Conservation (phyloP, 2,113 vertebrate species). For the Podocnemis expansa region DNA sequence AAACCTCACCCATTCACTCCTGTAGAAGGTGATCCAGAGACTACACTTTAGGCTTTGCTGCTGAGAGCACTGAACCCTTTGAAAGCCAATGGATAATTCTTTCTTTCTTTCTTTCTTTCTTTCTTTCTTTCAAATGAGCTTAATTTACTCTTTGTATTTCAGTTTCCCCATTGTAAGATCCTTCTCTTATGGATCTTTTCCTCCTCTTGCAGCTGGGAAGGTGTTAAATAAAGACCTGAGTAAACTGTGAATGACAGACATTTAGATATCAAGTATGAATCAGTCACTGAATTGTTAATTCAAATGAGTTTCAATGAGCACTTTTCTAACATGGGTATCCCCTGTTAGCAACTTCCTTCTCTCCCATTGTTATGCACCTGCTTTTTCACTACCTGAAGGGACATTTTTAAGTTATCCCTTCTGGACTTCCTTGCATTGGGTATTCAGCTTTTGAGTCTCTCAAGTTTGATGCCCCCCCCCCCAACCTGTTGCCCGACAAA, state of each 20-base stretch:
- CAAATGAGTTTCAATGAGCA: slow-evolving; percentile 33
- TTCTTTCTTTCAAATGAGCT: slow-evolving; percentile 54
- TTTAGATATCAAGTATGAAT: slow-evolving; percentile 60
- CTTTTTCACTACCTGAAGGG: slow-evolving; percentile 17
- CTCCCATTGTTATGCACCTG: not conserved
- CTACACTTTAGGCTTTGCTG: slow-evolving; percentile 23
- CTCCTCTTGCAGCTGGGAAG: slow-evolving; percentile 49
- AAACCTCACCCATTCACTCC: not conserved
- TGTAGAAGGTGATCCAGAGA: slow-evolving; percentile 31
- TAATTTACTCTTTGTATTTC: slow-evolving; percentile 43
- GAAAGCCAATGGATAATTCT: not conserved
- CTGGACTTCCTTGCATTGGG: slow-evolving; percentile 38
- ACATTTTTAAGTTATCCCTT: slow-evolving; percentile 53
- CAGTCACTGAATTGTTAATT: slow-evolving; percentile 32
- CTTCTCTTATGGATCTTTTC: slow-evolving; percentile 18
- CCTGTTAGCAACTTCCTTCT: not conserved
- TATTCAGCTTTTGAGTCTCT: slow-evolving; percentile 54
- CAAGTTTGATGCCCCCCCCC: slow-evolving; percentile 77
- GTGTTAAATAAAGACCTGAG: slow-evolving; percentile 70
- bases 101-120: slow-evolving; percentile 36
- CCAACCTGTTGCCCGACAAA: slow-evolving; percentile 77
- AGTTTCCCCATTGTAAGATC: slow-evolving; percentile 40
- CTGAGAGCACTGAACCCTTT: slow-evolving; percentile 49
- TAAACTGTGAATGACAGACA: slow-evolving; percentile 67
- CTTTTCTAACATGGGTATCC: not conserved